These are phyloP conservation scores for Sebastes itinus DNA, from an alignment of 2,797 vertebrate species.

Conservation along the genomic window DNA sequence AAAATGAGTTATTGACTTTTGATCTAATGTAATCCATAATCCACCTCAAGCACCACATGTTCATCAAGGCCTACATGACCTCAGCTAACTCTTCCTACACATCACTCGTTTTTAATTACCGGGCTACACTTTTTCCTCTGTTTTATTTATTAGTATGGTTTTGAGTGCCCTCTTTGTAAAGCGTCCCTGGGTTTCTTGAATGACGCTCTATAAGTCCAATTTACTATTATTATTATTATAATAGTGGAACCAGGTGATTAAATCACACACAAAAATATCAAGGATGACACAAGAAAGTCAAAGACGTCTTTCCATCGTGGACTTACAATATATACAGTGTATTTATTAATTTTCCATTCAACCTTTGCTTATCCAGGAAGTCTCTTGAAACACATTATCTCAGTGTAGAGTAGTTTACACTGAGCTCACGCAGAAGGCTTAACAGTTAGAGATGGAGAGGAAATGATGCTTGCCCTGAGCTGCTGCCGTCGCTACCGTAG, in stretches of 20 bases:
- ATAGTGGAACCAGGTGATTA: background rate
- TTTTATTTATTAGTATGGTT: too few species aligned
- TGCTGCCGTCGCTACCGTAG: background rate
- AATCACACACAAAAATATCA: slow-evolving; percentile 2
- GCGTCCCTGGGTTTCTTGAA: too few species aligned
- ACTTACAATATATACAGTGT: background rate
- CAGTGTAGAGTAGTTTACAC: background rate
- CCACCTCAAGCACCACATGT: too few species aligned
- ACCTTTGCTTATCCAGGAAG: background rate
- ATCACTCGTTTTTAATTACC: too few species aligned
- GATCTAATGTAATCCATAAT: background rate
- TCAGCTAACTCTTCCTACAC: too few species aligned
- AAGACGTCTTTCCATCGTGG: background rate
- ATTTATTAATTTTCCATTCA: background rate
- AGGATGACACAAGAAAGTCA: background rate
- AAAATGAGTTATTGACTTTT: background rate
- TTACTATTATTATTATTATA: too few species aligned
- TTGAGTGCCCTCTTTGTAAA: too few species aligned
- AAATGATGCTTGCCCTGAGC: background rate
- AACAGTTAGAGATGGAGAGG: background rate
- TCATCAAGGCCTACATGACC: too few species aligned
- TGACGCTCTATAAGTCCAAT: accelerated
- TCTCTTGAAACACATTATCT: background rate
- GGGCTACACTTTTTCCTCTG: too few species aligned
- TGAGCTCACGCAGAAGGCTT: background rate